A percentile compares a stretch with the other conserved stretches of the same genome.
Evolutionary conservation across 2,888 invertebrate species (phyloP).

Genomic region (Sturmia bella): DNA sequence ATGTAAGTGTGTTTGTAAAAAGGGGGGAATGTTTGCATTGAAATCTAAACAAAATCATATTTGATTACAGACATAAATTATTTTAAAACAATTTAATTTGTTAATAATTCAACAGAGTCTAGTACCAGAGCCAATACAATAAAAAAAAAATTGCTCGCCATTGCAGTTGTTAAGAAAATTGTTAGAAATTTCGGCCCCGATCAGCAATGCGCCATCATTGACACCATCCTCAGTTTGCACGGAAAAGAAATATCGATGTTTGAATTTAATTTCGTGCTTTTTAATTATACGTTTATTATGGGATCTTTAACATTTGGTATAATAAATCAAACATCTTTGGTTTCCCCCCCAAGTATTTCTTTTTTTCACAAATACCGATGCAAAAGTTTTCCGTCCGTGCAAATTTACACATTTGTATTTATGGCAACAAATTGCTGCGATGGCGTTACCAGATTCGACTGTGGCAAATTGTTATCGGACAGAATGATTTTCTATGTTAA

Average conservation of each 20-base stretch:
- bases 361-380: background rate
- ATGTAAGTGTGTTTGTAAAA: background rate
- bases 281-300: slow-evolving; percentile 31
- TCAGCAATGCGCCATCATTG: slow-evolving; percentile 9
- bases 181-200: slow-evolving; percentile 8
- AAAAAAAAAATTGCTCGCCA: background rate
- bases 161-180: slow-evolving; percentile 1
- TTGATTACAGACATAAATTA: slow-evolving; percentile 50
- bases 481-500: slow-evolving; percentile 22
- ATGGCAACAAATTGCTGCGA: slow-evolving; percentile 28
- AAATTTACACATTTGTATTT: background rate
- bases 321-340: slow-evolving; percentile 45
- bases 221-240: background rate
- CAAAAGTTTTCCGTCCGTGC: background rate
- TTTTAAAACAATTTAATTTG: slow-evolving; percentile 39
- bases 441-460: slow-evolving; percentile 1
- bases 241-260: slow-evolving; percentile 14
- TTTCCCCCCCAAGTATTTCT: background rate
- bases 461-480: slow-evolving; percentile 20
- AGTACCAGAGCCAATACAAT: background rate
- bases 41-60: slow-evolving; percentile 60
- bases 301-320: slow-evolving; percentile 48
- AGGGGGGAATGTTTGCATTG: background rate
- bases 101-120: slow-evolving; percentile 18
- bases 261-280: slow-evolving; percentile 4